Evolutionary conservation across 2,888 invertebrate genomes (phyloP).

Genomic region (Hydroisotoma schaefferi): DNA sequence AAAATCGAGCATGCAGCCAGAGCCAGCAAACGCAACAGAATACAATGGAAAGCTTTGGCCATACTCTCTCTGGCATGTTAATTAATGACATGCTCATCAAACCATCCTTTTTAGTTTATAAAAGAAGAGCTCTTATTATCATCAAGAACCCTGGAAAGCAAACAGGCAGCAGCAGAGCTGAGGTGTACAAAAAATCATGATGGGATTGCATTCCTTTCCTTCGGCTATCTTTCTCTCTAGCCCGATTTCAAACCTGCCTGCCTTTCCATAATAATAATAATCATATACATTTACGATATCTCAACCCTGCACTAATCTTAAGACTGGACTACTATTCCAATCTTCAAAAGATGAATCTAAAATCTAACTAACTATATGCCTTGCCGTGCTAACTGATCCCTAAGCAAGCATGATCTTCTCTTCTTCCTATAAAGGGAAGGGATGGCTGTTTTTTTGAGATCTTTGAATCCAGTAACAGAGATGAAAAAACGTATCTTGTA

Average conservation of each 20-base stretch:
- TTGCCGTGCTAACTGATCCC: too few relatives aligned
- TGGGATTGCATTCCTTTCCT: conserved; percentile 1
- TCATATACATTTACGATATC: neutral
- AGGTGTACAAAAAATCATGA: conserved; percentile 1
- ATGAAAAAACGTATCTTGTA: too few relatives aligned
- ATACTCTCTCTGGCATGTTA: conserved; percentile 40
- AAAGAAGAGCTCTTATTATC: neutral
- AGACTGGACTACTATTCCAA: too few relatives aligned
- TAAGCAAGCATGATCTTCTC: too few relatives aligned
- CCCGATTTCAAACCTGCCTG: conserved; percentile 4
- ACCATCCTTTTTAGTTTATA: conserved; percentile 17
- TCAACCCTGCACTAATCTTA: too few relatives aligned
- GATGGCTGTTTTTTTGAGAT: too few relatives aligned
- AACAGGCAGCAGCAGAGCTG: neutral
- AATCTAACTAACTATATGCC: too few relatives aligned
- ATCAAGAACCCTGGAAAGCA: neutral
- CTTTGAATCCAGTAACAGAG: too few relatives aligned
- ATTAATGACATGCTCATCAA: conserved; percentile 48
- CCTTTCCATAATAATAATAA: conserved; percentile 17
- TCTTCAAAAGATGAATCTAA: too few relatives aligned
- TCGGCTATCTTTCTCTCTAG: neutral
- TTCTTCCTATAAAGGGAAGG: too few relatives aligned
- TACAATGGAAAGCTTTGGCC: conserved; percentile 2
- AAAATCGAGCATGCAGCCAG: neutral
- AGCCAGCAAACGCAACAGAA: neutral